Evolutionary conservation across 30 jellyfish, hydroid and myxozoan genomes (phyloP).

Genomic region (Chironex yamaguchii): DNA sequence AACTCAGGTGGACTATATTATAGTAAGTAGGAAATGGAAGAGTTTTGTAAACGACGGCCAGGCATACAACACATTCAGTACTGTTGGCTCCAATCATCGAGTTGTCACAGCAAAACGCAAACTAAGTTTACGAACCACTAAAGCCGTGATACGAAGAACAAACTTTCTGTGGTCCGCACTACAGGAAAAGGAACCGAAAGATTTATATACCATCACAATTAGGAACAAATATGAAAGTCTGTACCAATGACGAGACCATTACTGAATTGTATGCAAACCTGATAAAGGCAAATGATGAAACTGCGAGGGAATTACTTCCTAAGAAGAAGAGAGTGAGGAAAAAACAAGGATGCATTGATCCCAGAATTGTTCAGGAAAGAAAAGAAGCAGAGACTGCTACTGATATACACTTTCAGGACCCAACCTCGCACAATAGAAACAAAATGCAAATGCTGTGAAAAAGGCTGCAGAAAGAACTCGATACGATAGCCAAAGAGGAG

Average conservation of each 20-base stretch:
- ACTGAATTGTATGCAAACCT: conserved; percentile 2
- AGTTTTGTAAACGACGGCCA: conserved; percentile 26
- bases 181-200: too few species aligned
- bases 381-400: too few species aligned
- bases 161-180: too few species aligned
- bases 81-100: conserved; percentile 53
- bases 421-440: too few species aligned
- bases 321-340: not conserved
- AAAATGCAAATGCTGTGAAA: not conserved
- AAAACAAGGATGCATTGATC: too few species aligned
- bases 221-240: too few species aligned
- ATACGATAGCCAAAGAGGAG: not conserved
- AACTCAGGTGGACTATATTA: conserved; percentile 27
- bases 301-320: conserved; percentile 21
- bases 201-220: too few species aligned
- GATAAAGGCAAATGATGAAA: conserved; percentile 26
- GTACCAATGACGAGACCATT: too few species aligned
- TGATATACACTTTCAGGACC: too few species aligned
- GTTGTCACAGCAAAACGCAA: conserved; percentile 15
- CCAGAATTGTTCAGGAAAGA: too few species aligned
- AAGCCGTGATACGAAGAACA: too few species aligned
- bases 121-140: conserved; percentile 15
- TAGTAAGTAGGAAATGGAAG: conserved; percentile 21
- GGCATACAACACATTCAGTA: conserved; percentile 10
- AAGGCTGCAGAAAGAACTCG: not conserved